Evolutionary conservation across 2,888 invertebrate genomes (phyloP).

Genomic region (Melolontha melolontha): DNA sequence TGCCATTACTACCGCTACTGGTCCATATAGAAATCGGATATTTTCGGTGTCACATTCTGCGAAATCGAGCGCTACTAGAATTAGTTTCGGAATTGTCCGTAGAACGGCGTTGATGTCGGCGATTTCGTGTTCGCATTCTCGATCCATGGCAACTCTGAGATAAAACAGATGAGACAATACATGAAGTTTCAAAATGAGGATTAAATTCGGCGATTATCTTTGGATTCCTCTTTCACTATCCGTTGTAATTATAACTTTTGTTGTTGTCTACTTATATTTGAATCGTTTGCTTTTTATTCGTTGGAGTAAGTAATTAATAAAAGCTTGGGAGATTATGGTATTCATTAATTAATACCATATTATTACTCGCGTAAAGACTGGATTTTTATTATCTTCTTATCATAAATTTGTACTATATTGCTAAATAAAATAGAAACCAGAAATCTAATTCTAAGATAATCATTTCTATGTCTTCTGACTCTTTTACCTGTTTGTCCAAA

Average conservation of each 20-base stretch:
- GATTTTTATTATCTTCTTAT: no score
- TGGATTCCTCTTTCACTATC: conserved; percentile 56
- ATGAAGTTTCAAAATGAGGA: conserved; percentile 60
- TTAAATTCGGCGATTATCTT: conserved; percentile 58
- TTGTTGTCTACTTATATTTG: conserved; percentile 43
- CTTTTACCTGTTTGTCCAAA: no score
- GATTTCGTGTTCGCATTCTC: conserved; percentile 7
- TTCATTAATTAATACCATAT: no score
- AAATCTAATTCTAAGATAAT: no score
- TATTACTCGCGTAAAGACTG: no score
- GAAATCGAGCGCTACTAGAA: conserved; percentile 9
- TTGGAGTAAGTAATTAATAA: no score
- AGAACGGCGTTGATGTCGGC: conserved; percentile 15
- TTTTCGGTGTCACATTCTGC: conserved; percentile 37
- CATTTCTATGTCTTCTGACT: no score
- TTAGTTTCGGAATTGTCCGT: conserved; percentile 45
- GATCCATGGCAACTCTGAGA: conserved; percentile 46
- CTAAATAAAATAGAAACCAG: no score
- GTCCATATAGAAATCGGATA: conserved; percentile 14
- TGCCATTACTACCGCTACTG: conserved; percentile 12
- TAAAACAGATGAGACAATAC: conserved; percentile 52
- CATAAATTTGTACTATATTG: no score
- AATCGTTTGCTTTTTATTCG: no score
- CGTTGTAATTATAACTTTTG: conserved; percentile 53
- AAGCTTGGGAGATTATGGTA: no score